A percentile compares a stretch with the other conserved stretches of the same genome.
These are phyloP conservation scores for Onychorhynchus coronatus DNA, from an alignment of 2,113 vertebrate genomes.

Conservation along the genomic window DNA sequence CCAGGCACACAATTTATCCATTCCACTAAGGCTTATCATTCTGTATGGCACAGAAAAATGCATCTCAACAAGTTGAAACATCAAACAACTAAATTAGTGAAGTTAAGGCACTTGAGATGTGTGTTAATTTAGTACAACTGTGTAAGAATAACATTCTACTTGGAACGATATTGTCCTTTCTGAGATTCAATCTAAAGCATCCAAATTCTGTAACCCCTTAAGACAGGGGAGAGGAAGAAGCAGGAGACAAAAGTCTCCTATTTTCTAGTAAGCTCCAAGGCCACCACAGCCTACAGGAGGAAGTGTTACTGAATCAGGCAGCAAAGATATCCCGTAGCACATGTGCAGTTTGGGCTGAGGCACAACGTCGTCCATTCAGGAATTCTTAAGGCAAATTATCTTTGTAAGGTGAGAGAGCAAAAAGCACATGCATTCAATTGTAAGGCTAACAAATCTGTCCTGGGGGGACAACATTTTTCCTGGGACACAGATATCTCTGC, in stretches of 20 bases:
- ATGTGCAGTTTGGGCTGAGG: background rate
- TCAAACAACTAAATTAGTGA: conserved; percentile 58
- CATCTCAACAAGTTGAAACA: conserved; percentile 24
- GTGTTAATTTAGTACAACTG: conserved; percentile 61
- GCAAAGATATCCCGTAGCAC: background rate
- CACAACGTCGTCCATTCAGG: background rate
- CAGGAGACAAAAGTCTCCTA: background rate
- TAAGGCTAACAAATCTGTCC: background rate
- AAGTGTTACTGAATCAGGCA: background rate
- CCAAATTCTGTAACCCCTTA: background rate
- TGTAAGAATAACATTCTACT: conserved; percentile 38
- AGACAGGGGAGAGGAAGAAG: background rate
- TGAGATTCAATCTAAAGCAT: background rate
- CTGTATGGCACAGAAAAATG: conserved; percentile 52
- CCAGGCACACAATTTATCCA: conserved; percentile 43
- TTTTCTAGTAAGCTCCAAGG: background rate
- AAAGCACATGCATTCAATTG: background rate
- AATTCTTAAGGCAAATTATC: background rate
- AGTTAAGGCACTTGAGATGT: conserved; percentile 79
- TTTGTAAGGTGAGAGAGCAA: background rate
- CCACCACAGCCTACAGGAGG: background rate
- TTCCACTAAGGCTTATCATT: conserved; percentile 54
- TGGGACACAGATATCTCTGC: background rate
- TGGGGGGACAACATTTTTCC: background rate
- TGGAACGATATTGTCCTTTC: conserved; percentile 4